Evolutionary conservation across 2,888 invertebrate species (phyloP).

Genomic region (Euplagia quadripunctaria): DNA sequence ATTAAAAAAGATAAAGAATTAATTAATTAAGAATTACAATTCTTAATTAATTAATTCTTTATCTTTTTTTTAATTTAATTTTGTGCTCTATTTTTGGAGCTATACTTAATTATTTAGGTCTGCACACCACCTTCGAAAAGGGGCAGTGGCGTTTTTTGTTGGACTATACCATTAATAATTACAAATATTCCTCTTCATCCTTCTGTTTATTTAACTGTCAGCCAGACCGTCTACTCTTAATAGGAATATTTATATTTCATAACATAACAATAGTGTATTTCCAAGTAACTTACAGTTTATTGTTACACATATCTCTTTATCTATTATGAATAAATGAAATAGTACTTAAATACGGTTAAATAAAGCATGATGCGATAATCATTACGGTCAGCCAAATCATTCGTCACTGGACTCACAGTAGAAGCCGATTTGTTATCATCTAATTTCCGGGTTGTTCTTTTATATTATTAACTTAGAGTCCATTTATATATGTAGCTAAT

Average conservation of each 20-base stretch:
- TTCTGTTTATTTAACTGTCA: no score
- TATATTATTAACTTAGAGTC: background rate
- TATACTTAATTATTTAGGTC: background rate
- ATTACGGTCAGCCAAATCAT: background rate
- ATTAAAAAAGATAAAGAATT: no score
- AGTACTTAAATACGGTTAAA: background rate
- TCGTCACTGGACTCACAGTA: background rate
- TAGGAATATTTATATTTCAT: no score
- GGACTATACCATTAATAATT: background rate
- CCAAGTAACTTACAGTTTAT: background rate
- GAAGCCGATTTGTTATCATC: background rate
- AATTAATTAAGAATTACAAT: no score
- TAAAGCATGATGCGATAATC: slow-evolving; percentile 4
- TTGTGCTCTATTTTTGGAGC: no score
- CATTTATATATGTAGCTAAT: background rate
- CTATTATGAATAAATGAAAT: background rate
- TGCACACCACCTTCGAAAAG: background rate
- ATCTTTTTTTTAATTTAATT: no score
- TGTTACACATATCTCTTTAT: background rate
- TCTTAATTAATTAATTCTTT: no score
- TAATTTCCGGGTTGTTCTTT: slow-evolving; percentile 11
- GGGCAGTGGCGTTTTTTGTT: background rate
- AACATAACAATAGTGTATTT: background rate
- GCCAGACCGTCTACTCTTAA: background rate
- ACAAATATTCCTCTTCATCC: no score